Conservation (phyloP, 2,113 vertebrate genomes). For the Halichoeres trimaculatus region DNA sequence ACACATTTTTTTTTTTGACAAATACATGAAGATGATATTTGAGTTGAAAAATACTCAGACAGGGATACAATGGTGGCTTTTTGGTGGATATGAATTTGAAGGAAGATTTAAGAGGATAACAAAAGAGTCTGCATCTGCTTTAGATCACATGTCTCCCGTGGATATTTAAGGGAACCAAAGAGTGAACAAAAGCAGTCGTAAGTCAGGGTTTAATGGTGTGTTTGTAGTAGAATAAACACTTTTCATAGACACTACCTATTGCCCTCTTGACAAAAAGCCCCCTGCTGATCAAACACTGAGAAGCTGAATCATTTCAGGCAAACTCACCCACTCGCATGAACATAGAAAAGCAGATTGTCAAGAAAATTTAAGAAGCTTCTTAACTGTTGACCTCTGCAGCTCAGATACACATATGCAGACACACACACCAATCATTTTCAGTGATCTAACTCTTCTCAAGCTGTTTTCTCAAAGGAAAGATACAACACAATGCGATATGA, state of each 20-base stretch:
- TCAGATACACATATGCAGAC: conserved; percentile 20
- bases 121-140: conserved; percentile 2
- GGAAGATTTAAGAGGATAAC: neutral
- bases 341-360: neutral
- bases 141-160: conserved; percentile 3
- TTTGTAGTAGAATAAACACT: neutral
- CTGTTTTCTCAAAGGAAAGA: conserved; percentile 7
- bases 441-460: too few relatives aligned
- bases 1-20: neutral
- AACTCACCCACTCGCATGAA: conserved; percentile 23
- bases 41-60: too few relatives aligned
- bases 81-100: neutral
- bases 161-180: conserved; percentile 27
- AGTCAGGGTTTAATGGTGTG: conserved; percentile 25
- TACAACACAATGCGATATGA: neutral
- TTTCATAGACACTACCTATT: conserved; percentile 34
- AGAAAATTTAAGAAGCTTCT: conserved; percentile 41
- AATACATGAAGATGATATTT: neutral
- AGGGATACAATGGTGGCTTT: neutral
- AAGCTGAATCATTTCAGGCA: conserved; percentile 68
- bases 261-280: conserved; percentile 17
- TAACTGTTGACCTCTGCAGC: conserved; percentile 20
- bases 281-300: conserved; percentile 29
- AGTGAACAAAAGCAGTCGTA: conserved; percentile 29
- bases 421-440: neutral